These are phyloP conservation scores for Eurystomus gularis DNA, from an alignment of 2,113 vertebrate species.

Conservation along the genomic window DNA sequence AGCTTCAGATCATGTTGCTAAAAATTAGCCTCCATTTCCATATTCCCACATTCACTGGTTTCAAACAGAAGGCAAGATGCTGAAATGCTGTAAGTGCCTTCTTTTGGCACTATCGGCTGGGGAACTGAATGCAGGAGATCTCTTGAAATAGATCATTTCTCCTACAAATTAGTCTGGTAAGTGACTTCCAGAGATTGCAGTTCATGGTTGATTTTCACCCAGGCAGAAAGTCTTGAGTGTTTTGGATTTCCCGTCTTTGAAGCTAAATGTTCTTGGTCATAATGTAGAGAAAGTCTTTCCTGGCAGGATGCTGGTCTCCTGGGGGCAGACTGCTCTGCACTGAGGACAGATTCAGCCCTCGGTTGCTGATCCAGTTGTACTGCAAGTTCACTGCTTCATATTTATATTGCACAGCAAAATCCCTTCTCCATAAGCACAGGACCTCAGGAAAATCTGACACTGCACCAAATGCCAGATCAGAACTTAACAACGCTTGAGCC, in stretches of 20 bases:
- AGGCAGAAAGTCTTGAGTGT: neutral
- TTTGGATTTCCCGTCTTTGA: neutral
- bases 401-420: neutral
- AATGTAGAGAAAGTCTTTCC: neutral
- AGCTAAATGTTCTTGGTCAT: neutral
- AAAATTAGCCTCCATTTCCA: neutral
- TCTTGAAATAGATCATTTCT: neutral
- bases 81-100: neutral
- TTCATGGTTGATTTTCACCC: neutral
- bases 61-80: neutral
- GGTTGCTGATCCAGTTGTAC: neutral
- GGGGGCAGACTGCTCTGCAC: neutral
- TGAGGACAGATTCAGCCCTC: neutral
- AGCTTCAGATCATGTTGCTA: neutral
- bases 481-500: neutral
- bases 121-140: neutral
- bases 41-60: neutral
- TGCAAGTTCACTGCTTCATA: neutral
- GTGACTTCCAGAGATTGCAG: neutral
- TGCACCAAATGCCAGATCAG: neutral
- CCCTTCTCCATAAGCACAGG: neutral
- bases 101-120: neutral
- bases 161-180: neutral
- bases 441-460: neutral
- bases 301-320: neutral